A percentile compares a stretch with the other conserved stretches of the same genome.
These are phyloP conservation scores for Deroptyus accipitrinus DNA, from an alignment of 2,113 vertebrate species.

Conservation along the genomic window DNA sequence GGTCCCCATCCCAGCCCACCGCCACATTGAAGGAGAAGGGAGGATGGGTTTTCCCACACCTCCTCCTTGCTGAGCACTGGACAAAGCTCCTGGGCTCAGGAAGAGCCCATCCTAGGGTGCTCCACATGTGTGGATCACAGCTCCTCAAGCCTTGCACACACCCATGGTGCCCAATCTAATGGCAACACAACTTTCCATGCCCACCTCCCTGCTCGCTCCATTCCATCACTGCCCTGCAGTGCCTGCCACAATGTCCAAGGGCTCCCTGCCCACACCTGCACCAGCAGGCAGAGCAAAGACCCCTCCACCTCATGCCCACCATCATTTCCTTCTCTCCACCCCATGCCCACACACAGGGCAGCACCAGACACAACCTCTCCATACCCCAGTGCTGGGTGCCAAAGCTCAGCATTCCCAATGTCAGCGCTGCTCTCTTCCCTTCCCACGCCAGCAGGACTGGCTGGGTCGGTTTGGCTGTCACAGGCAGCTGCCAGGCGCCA, in stretches of 20 bases:
- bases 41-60: neutral
- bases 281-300: neutral
- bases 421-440: neutral
- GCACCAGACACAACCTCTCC: neutral
- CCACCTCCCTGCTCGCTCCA: neutral
- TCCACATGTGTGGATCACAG: neutral
- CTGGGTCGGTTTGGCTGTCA: neutral
- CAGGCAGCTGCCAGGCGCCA: neutral
- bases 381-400: neutral
- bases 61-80: neutral
- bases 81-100: neutral
- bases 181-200: neutral
- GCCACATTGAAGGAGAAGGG: neutral
- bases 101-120: neutral
- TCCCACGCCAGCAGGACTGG: neutral
- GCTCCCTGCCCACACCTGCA: neutral
- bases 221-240: neutral
- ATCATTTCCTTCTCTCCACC: rapidly evolving
- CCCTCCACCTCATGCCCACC: neutral
- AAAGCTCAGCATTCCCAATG: neutral
- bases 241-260: neutral
- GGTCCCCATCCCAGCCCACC: neutral
- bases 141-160: neutral
- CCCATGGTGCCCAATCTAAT: rapidly evolving
- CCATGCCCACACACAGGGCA: rapidly evolving